phyloP scores from a whole-genome alignment of 2,113 vertebrate species.

The Nibea coibor region DNA sequence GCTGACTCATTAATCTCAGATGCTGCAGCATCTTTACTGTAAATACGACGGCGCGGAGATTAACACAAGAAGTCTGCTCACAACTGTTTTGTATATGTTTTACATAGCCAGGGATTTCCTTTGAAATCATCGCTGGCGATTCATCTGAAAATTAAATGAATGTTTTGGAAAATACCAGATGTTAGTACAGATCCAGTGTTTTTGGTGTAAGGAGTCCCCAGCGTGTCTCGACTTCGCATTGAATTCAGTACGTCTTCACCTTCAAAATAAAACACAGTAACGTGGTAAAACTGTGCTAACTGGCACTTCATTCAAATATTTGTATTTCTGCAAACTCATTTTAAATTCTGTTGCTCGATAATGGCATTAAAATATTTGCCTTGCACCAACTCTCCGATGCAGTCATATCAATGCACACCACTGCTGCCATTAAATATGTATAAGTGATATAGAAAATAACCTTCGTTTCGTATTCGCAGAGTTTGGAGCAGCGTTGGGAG shows the following conservation, averaged over 20 bases:
- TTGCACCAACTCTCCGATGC: conserved; percentile 10
- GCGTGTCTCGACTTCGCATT: too few species aligned
- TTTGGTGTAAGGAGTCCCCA: too few species aligned
- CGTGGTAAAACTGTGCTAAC: too few species aligned
- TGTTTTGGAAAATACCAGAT: too few species aligned
- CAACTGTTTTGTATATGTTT: neutral
- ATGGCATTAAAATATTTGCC: conserved; percentile 8
- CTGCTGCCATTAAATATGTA: conserved; percentile 74
- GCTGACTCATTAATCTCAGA: conserved; percentile 13
- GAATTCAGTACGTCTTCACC: too few species aligned
- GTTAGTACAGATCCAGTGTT: too few species aligned
- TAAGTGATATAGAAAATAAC: conserved; percentile 60
- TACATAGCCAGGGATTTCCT: neutral
- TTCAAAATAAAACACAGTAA: neutral
- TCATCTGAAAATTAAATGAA: too few species aligned
- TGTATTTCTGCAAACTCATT: neutral
- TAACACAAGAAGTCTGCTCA: neutral
- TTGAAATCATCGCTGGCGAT: neutral
- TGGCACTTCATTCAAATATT: neutral
- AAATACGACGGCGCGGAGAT: neutral
- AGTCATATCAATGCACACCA: conserved; percentile 63
- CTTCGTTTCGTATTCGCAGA: conserved; percentile 60
- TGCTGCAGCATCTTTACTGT: neutral
- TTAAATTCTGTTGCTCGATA: too few species aligned
- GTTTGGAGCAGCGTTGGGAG: conserved; percentile 45